Percentiles rank a stretch among this genome's conserved stretches.
These are phyloP conservation scores for Dascyllus trimaculatus DNA, from an alignment of 2,113 vertebrate species.

Conservation along the genomic window DNA sequence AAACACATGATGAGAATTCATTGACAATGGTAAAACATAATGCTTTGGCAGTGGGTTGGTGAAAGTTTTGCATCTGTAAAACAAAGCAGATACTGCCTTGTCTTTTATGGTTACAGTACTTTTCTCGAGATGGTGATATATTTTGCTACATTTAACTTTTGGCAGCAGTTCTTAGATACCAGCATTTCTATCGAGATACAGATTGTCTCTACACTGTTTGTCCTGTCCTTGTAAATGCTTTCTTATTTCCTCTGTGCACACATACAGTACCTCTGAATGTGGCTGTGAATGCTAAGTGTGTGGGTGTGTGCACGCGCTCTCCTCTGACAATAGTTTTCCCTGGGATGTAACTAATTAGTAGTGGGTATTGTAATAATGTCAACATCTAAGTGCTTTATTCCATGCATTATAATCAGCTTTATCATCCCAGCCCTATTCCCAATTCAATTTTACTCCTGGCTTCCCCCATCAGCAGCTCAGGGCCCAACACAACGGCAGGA, in stretches of 20 bases:
- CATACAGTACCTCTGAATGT: neutral
- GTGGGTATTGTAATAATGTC: slow-evolving; percentile 65
- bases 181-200: too few species aligned
- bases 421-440: slow-evolving; percentile 47
- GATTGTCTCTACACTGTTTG: too few species aligned
- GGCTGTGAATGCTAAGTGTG: neutral
- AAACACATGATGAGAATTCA: too few species aligned
- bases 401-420: slow-evolving; percentile 56
- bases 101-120: too few species aligned
- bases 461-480: slow-evolving; percentile 43
- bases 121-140: too few species aligned
- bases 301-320: neutral
- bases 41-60: too few species aligned
- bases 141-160: neutral
- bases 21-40: too few species aligned
- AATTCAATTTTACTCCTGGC: slow-evolving; percentile 59
- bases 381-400: slow-evolving; percentile 62
- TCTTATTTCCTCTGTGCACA: neutral
- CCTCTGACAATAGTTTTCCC: slow-evolving; percentile 39
- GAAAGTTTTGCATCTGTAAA: too few species aligned
- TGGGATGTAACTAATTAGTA: slow-evolving; percentile 56
- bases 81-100: too few species aligned
- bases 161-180: neutral
- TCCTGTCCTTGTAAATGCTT: neutral
- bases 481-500: slow-evolving; percentile 51